A percentile compares a stretch with the other conserved stretches of the same genome.
These are phyloP conservation scores for Myanophis thanlyinensis DNA, from an alignment of 2,113 vertebrate genomes.

Conservation along the genomic window DNA sequence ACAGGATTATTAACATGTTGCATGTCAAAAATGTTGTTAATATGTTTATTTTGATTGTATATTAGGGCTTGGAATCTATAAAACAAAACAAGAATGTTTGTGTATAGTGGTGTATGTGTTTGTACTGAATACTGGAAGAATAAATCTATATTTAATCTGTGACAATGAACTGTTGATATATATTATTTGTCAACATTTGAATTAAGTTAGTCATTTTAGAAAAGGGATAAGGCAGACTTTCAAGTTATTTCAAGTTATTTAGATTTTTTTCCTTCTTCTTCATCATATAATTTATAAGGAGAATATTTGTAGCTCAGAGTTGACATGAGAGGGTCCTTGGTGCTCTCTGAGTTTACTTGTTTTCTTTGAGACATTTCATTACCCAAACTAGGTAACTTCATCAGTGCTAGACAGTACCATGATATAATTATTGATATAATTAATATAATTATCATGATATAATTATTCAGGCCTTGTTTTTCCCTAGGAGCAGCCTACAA, in stretches of 20 bases:
- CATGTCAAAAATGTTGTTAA: neutral
- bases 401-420: neutral
- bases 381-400: neutral
- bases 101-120: neutral
- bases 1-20: neutral
- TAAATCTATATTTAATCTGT: neutral
- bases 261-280: neutral
- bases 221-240: neutral
- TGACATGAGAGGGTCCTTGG: neutral
- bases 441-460: too few species aligned
- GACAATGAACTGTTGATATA: neutral
- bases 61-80: neutral
- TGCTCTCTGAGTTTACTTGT: neutral
- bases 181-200: neutral
- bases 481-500: neutral
- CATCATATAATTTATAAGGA: neutral
- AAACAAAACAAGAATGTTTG: neutral
- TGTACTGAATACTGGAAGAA: neutral
- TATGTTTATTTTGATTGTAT: neutral
- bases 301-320: neutral
- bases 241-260: neutral
- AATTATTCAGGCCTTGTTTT: neutral
- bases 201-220: neutral
- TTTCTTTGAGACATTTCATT: neutral
- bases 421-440: neutral